Conservation (phyloP, 64 coral and sea anemone genomes). For the Montipora foliosa region DNA sequence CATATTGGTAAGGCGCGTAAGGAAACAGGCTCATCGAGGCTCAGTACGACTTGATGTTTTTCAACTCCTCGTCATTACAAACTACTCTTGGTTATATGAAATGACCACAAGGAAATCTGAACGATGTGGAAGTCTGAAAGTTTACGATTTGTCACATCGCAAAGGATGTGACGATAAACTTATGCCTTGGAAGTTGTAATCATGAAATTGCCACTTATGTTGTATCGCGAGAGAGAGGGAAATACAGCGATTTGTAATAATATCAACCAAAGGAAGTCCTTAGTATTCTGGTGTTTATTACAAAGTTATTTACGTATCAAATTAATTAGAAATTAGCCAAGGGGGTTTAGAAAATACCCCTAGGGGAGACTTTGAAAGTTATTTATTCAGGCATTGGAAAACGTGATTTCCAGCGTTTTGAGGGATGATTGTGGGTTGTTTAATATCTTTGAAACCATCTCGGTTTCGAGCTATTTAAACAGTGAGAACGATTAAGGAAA, state of each 20-base stretch:
- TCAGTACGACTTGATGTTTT: too few relatives aligned
- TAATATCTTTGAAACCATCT: too few relatives aligned
- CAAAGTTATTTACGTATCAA: constrained; percentile 20
- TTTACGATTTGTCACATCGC: not conserved
- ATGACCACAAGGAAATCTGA: not conserved
- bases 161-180: not conserved
- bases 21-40: too few relatives aligned
- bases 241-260: not conserved
- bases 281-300: not conserved
- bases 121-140: not conserved
- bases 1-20: not conserved
- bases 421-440: too few relatives aligned
- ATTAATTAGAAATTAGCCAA: not conserved
- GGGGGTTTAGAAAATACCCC: too few relatives aligned
- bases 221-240: not conserved
- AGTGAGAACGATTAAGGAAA: too few relatives aligned
- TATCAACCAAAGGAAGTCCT: not conserved
- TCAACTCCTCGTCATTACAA: too few relatives aligned
- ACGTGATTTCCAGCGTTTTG: too few relatives aligned
- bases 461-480: too few relatives aligned
- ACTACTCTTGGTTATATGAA: too few relatives aligned
- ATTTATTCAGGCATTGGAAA: too few relatives aligned
- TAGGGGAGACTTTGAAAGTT: too few relatives aligned
- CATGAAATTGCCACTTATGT: not conserved
- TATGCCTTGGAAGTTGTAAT: not conserved